A percentile compares a stretch with the other conserved stretches of the same genome.
Conservation (phyloP, 2,113 vertebrate genomes). For the Castor canadensis region DNA sequence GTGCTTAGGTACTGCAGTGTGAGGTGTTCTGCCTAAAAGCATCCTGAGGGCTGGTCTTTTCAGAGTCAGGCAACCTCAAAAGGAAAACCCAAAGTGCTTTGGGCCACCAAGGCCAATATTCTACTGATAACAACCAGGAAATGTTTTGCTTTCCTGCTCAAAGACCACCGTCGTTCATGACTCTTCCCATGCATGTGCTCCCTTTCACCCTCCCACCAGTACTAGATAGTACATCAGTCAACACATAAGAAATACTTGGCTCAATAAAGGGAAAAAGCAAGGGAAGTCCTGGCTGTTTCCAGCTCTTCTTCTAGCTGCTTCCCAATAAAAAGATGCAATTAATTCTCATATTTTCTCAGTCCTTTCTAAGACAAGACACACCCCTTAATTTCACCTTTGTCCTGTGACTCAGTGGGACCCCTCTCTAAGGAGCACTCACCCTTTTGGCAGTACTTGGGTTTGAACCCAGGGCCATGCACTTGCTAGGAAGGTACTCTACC, state of each 20-base stretch:
- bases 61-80: neutral
- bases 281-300: neutral
- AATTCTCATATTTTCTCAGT: neutral
- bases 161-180: neutral
- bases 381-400: neutral
- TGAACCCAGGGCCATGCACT: too few species aligned
- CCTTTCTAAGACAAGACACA: neutral
- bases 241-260: neutral
- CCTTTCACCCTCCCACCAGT: neutral
- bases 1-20: fast-evolving
- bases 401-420: neutral
- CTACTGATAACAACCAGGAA: neutral
- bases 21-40: neutral
- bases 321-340: neutral
- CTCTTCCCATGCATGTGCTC: fast-evolving
- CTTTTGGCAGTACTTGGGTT: too few species aligned
- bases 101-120: neutral
- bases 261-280: neutral
- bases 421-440: neutral
- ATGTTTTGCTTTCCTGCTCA: neutral
- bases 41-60: neutral
- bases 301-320: neutral
- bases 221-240: neutral
- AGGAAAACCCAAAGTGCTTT: neutral
- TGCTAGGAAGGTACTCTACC: too few species aligned